phyloP scores from a whole-genome alignment of 2,888 invertebrate species.

The Megastigmus dorsalis region DNA sequence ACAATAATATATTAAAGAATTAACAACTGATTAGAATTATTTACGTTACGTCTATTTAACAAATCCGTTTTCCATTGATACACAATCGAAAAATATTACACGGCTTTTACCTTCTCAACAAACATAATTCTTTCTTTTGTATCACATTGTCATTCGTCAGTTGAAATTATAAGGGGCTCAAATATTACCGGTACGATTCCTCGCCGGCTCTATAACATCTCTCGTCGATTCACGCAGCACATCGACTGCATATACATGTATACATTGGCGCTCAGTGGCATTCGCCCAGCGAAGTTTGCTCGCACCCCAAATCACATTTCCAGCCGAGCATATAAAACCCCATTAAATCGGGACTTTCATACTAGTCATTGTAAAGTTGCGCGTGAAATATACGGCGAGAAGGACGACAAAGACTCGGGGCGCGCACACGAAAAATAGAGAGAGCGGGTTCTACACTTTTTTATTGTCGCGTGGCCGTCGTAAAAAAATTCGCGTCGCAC shows the following conservation, averaged over 20 bases:
- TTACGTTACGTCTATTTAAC: too few species aligned
- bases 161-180: not conserved
- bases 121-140: too few species aligned
- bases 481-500: slow-evolving; percentile 35
- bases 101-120: too few species aligned
- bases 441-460: slow-evolving; percentile 49
- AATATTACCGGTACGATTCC: not conserved
- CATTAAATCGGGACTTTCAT: slow-evolving; percentile 58
- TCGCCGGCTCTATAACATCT: not conserved
- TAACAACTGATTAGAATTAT: too few species aligned
- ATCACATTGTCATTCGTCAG: too few species aligned
- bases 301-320: slow-evolving; percentile 57
- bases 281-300: not conserved
- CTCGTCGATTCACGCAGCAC: slow-evolving; percentile 19
- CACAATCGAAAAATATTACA: too few species aligned
- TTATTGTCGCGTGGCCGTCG: slow-evolving; percentile 48
- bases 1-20: too few species aligned
- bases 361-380: slow-evolving; percentile 56
- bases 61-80: too few species aligned
- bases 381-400: slow-evolving; percentile 54
- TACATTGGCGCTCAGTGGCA: not conserved
- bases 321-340: slow-evolving; percentile 54
- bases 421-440: slow-evolving; percentile 14
- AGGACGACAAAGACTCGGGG: slow-evolving; percentile 18
- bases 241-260: not conserved